These are phyloP conservation scores for Cosmopolites sordidus DNA, from an alignment of 2,888 invertebrate species.

Conservation along the genomic window DNA sequence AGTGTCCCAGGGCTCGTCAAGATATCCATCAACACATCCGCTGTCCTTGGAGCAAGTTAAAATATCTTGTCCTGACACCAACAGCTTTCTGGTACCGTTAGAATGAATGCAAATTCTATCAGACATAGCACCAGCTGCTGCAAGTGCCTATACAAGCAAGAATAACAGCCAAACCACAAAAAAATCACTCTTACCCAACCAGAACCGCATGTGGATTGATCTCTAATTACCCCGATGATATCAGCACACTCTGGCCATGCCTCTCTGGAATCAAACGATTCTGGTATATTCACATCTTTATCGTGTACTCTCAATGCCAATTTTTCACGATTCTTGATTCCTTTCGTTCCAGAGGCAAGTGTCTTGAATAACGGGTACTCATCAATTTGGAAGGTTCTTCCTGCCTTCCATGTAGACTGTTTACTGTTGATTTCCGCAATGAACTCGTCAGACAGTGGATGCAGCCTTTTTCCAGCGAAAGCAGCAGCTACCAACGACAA, in stretches of 20 bases:
- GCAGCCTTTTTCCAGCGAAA: neutral
- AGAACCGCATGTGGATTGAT: constrained; percentile 82
- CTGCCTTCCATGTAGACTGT: neutral
- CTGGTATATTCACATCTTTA: constrained; percentile 40
- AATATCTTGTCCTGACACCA: constrained; percentile 17
- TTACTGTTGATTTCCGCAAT: no score
- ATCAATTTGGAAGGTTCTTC: neutral
- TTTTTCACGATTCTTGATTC: no score
- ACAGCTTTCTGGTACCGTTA: constrained; percentile 9
- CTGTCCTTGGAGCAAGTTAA: constrained; percentile 12
- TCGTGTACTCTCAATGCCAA: constrained; percentile 59
- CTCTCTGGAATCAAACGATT: no score
- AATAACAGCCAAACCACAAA: neutral
- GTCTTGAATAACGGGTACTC: neutral
- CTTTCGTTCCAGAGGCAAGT: neutral
- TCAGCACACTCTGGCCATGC: no score
- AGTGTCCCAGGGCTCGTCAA: constrained; percentile 74
- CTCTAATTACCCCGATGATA: no score
- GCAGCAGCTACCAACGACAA: neutral
- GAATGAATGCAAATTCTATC: no score
- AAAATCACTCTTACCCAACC: constrained; percentile 64
- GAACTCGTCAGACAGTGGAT: constrained; percentile 2
- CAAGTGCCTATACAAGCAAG: constrained; percentile 73
- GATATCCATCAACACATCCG: constrained; percentile 69
- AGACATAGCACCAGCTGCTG: constrained; percentile 78